Conservation (phyloP, 1,140 invertebrate genomes). For the Pseudobourletiella spinata region DNA sequence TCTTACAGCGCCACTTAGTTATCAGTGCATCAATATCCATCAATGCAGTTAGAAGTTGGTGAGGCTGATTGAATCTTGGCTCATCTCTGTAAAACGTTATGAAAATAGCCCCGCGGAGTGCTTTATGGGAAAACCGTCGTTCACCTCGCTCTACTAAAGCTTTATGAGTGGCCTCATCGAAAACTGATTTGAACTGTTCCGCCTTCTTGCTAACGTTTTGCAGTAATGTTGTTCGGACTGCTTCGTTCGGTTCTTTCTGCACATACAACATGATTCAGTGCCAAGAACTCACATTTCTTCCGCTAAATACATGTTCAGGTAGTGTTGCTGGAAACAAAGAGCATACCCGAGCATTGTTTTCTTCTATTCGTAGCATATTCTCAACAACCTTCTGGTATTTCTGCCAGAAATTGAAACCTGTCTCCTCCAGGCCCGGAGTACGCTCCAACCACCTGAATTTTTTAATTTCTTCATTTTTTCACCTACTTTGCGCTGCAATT, state of each 20-base stretch:
- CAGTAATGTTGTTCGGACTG: constrained; percentile 50
- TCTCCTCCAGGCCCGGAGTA: constrained; percentile 75
- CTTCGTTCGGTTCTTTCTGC: constrained; percentile 52
- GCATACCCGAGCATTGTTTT: constrained; percentile 49
- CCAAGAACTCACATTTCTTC: constrained; percentile 9
- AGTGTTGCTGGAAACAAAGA: no score
- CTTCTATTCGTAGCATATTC: constrained; percentile 59
- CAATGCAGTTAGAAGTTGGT: constrained; percentile 82
- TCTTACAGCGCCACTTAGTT: constrained; percentile 98
- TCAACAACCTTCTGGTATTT: constrained; percentile 74
- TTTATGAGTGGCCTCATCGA: constrained; percentile 71
- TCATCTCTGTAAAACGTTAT: constrained; percentile 95
- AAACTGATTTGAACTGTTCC: constrained; percentile 81
- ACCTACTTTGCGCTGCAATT: neutral
- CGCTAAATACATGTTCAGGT: no score
- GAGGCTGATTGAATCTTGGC: constrained; percentile 91
- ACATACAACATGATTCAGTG: neutral
- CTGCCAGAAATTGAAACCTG: constrained; percentile 87
- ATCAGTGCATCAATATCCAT: constrained; percentile 98
- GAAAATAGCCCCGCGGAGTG: constrained; percentile 92
- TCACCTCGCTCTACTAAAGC: constrained; percentile 72
- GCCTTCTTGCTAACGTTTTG: constrained; percentile 64
- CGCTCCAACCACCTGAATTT: constrained; percentile 73
- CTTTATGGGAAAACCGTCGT: constrained; percentile 76
- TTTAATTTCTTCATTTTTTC: no score